Evolutionary conservation across 2,888 invertebrate genomes (phyloP).

Genomic region (Phania funesta): DNA sequence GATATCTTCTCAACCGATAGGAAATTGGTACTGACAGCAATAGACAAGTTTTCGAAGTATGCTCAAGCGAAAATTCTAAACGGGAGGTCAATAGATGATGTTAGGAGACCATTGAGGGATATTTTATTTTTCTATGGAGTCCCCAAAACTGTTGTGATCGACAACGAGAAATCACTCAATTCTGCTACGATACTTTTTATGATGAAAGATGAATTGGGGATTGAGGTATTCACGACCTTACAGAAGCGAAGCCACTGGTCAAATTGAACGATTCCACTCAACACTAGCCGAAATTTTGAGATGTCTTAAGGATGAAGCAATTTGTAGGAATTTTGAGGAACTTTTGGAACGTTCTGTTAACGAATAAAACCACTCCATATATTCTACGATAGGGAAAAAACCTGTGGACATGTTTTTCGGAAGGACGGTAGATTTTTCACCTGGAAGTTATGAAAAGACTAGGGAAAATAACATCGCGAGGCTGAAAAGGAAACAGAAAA

Average conservation of each 20-base stretch:
- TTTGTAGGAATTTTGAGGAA: conserved; percentile 53
- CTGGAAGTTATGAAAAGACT: background rate
- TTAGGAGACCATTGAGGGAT: conserved; percentile 52
- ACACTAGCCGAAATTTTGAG: conserved; percentile 65
- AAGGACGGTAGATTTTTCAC: conserved; percentile 25
- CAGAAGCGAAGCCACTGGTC: no score
- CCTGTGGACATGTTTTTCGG: conserved; percentile 64
- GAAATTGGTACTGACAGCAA: conserved; percentile 6
- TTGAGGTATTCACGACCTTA: background rate
- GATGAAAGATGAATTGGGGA: background rate
- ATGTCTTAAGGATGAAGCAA: conserved; percentile 56
- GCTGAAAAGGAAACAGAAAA: conserved; percentile 46
- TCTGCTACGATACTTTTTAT: background rate
- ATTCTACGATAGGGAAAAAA: conserved; percentile 58
- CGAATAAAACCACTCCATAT: conserved; percentile 61
- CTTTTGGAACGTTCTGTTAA: conserved; percentile 54
- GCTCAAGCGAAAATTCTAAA: conserved; percentile 24
- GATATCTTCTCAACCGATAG: conserved; percentile 22
- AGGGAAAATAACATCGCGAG: background rate
- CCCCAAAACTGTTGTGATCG: background rate
- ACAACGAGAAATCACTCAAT: background rate
- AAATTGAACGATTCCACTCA: conserved; percentile 49
- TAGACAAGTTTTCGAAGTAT: no score
- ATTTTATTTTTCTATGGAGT: conserved; percentile 52
- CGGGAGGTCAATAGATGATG: conserved; percentile 53